Base-by-base conservation (phyloP, 2,113 vertebrate genomes). In the Rana temporaria region DNA sequence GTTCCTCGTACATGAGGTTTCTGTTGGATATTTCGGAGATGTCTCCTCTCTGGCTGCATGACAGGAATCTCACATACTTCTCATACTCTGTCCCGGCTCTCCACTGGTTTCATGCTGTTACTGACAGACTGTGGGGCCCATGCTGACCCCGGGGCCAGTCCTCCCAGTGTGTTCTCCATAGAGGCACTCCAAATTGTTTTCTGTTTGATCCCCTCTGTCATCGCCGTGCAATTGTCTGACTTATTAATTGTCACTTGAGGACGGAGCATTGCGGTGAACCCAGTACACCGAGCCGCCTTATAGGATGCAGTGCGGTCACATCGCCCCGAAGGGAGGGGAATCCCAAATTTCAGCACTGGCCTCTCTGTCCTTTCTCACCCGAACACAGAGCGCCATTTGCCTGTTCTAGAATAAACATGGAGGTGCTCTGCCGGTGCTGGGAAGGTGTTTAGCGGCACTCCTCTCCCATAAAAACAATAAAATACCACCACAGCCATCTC, bases 191-290 rank as follows among this genome's bases (percentile, higher is more conserved):
- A 6, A 42, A 9, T 6, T 5, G 1, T 9, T 42, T 42, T 42
- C 6, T 42, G 38, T 42, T 42, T 42, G 38, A 42, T 48, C 42
- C 42, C 53, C 68, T 75, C 72, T 75, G 56, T 75, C 72, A 75
- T 75, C 72, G 14, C 72, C 32, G 38, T 60, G 72, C 17, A 60
- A 75, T 60, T 38, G 32, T n/a, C 22, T 26, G 9, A 26, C 34
- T 38, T 38, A 5, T 7, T 57, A 59, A 74, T 57, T 22, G 56
- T 5, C 17, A 67, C 32, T 32, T 5, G 20, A 24, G n/a, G 20
- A 24, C 4, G 20, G 59, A 60, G 34, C 34, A 38, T 8, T 8
- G 34, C 34, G n/a, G n/a, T n/a, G n/a, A n/a, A n/a, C n/a, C n/a
- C n/a, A 30, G 26, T 3, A 3, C 26, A 30, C 26, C 26, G 26